Conservation (phyloP, 2,888 invertebrate species). For the Ectemnius cavifrons region DNA sequence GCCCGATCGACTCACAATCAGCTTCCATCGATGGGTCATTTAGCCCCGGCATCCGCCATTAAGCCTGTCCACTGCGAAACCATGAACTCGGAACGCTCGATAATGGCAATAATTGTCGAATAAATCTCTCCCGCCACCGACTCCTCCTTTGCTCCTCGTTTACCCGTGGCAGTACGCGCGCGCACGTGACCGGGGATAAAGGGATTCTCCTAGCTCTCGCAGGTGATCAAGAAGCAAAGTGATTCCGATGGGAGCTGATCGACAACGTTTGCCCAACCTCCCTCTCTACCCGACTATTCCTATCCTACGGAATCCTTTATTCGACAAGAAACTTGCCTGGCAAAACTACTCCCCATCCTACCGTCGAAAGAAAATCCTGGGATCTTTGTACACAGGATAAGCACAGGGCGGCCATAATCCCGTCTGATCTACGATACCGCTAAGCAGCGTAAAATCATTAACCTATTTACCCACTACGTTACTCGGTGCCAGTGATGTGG, state of each 20-base stretch:
- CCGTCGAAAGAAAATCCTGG: not conserved
- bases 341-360: too few relatives aligned
- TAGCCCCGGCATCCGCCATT: conserved; percentile 26
- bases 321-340: not conserved
- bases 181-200: conserved; percentile 15
- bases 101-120: conserved; percentile 13
- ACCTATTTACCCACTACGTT: not conserved
- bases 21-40: conserved; percentile 28
- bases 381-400: not conserved
- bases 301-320: not conserved
- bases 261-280: not conserved
- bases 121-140: not conserved
- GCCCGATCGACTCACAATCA: conserved; percentile 1
- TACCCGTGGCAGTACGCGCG: not conserved
- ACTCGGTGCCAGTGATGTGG: too few relatives aligned
- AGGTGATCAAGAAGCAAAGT: conserved; percentile 9
- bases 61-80: conserved; percentile 16
- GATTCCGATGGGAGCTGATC: conserved; percentile 4
- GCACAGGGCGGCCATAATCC: not conserved
- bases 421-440: not conserved
- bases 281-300: not conserved
- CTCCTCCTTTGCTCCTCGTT: conserved; percentile 5
- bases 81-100: not conserved
- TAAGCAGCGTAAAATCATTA: conserved; percentile 1
- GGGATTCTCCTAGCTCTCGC: not conserved